Conservation (phyloP, 2,113 vertebrate genomes). For the Forbesichthys papilliferus region DNA sequence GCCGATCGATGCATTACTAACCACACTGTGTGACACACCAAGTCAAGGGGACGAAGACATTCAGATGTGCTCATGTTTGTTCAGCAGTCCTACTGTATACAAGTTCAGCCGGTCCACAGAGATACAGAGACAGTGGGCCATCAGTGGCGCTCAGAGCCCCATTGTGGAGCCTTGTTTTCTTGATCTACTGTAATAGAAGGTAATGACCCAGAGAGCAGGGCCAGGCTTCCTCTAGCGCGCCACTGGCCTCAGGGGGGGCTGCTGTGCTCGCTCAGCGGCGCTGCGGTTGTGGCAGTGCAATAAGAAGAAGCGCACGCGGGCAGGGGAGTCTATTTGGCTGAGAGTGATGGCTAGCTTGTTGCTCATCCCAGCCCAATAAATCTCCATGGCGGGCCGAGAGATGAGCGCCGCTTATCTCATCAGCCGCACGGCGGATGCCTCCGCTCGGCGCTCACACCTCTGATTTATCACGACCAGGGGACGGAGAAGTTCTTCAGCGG, state of each 20-base stretch:
- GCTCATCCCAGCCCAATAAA: conserved; percentile 94
- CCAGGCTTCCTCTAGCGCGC: conserved; percentile 72
- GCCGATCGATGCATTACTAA: background rate
- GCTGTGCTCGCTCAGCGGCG: conserved; percentile 68
- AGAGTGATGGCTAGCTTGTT: conserved; percentile 88
- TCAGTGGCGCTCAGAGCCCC: conserved; percentile 76
- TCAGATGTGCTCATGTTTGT: conserved; percentile 61
- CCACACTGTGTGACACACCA: background rate
- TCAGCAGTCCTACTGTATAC: conserved; percentile 66
- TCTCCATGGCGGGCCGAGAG: conserved; percentile 90
- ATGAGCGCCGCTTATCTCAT: conserved; percentile 91
- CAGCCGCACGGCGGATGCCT: conserved; percentile 81
- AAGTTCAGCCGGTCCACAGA: conserved; percentile 69
- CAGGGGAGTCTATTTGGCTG: conserved; percentile 87
- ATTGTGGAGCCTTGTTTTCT: conserved; percentile 81
- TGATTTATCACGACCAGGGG: conserved; percentile 74
- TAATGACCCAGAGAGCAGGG: conserved; percentile 82
- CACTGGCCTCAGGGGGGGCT: conserved; percentile 73
- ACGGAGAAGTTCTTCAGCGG: conserved; percentile 81
- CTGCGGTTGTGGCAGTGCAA: conserved; percentile 76
- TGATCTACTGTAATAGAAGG: conserved; percentile 88
- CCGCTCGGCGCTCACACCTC: conserved; percentile 79
- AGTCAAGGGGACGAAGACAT: conserved; percentile 27
- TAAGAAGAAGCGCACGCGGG: conserved; percentile 92
- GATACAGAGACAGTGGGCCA: conserved; percentile 75